These are phyloP conservation scores for Patella caerulea DNA, from an alignment of 2,888 invertebrate genomes.

Conservation along the genomic window DNA sequence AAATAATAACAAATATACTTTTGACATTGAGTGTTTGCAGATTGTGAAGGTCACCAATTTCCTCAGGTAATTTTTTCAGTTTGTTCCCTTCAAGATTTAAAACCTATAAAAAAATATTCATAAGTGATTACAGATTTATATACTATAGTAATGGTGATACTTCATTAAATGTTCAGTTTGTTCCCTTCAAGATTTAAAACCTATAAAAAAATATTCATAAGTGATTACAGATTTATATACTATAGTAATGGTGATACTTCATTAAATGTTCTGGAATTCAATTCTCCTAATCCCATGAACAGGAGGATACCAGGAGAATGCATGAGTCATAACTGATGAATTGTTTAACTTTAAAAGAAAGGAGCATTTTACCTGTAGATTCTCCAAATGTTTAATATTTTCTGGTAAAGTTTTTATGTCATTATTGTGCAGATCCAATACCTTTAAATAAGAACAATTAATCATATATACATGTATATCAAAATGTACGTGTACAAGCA, in stretches of 20 bases:
- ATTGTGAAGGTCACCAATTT: conserved; percentile 77
- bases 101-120: conserved; percentile 70
- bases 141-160: background rate
- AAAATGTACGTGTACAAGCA: too few relatives aligned
- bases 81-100: conserved; percentile 82
- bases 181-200: conserved; percentile 83
- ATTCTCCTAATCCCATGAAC: too few relatives aligned
- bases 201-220: conserved; percentile 59
- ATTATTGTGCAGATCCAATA: conserved; percentile 83
- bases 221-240: background rate
- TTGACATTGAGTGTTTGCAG: conserved; percentile 78
- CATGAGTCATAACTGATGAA: background rate
- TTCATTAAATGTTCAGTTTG: conserved; percentile 76
- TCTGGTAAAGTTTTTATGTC: conserved; percentile 80
- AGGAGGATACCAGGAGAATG: background rate
- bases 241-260: background rate
- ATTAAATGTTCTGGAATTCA: background rate
- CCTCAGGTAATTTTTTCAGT: conserved; percentile 78
- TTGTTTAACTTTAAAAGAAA: background rate
- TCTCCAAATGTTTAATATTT: conserved; percentile 78
- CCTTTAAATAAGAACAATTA: conserved; percentile 72
- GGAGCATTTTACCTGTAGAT: conserved; percentile 72
- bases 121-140: background rate
- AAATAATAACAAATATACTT: conserved; percentile 45
- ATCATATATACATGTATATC: too few relatives aligned